phyloP scores from a whole-genome alignment of 2,888 invertebrate genomes.

The Athalia rosae region DNA sequence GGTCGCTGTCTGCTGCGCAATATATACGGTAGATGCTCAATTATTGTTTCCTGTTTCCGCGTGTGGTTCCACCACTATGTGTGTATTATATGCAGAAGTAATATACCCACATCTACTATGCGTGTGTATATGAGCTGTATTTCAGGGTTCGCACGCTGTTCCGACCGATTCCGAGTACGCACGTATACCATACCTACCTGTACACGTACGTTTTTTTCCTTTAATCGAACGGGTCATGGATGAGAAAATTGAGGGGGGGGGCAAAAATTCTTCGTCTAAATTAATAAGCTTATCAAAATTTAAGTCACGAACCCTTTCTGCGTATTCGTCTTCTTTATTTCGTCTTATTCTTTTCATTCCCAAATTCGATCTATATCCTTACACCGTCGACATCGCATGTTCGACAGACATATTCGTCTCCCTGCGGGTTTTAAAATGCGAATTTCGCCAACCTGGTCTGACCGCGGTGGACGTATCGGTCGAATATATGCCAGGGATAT shows the following conservation, averaged over 20 bases:
- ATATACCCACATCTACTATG: background rate
- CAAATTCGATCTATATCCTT: too few relatives aligned
- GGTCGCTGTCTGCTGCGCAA: slow-evolving; percentile 42
- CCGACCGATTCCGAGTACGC: background rate
- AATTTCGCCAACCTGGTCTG: too few relatives aligned
- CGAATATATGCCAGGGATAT: too few relatives aligned
- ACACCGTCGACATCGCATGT: too few relatives aligned
- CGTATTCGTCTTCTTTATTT: background rate
- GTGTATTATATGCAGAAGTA: background rate
- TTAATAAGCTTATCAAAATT: slow-evolving; percentile 15
- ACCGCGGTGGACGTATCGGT: too few relatives aligned
- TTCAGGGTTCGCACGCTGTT: too few relatives aligned
- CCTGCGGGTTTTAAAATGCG: too few relatives aligned
- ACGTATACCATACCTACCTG: background rate
- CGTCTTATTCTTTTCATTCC: background rate
- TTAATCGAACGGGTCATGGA: too few relatives aligned
- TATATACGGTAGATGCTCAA: slow-evolving; percentile 40
- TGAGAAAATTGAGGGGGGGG: background rate
- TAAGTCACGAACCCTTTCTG: background rate
- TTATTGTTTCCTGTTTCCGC: slow-evolving; percentile 43
- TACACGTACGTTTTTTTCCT: background rate
- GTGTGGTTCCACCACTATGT: slow-evolving; percentile 32
- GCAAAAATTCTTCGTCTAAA: background rate
- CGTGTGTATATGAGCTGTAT: background rate
- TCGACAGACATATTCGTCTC: too few relatives aligned